phyloP scores from a whole-genome alignment of 2,888 invertebrate species.

The Microplitis manilae region DNA sequence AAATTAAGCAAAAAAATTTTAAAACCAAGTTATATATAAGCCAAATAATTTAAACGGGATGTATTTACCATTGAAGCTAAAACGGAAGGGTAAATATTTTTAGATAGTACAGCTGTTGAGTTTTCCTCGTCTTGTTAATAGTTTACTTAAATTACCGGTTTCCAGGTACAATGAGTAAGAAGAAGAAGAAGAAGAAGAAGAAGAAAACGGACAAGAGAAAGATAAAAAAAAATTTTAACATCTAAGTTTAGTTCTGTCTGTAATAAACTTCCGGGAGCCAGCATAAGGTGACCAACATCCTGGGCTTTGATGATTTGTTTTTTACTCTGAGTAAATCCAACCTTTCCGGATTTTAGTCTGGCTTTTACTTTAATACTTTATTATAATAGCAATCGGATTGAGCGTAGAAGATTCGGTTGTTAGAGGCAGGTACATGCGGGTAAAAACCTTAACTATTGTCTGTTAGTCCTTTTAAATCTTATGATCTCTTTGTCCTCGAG shows the following conservation, averaged over 20 bases:
- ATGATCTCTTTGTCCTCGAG: background rate
- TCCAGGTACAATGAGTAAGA: background rate
- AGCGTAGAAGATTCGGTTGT: background rate
- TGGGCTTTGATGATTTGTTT: constrained; percentile 53
- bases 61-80: background rate
- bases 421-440: background rate
- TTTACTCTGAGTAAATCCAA: constrained; percentile 54
- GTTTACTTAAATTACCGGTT: background rate
- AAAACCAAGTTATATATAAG: no score
- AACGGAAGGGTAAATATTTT: constrained; percentile 53
- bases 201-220: constrained; percentile 2
- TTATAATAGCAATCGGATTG: background rate
- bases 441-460: constrained; percentile 8
- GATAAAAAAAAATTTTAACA: background rate
- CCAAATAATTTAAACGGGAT: background rate
- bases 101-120: constrained; percentile 36
- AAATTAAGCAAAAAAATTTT: no score
- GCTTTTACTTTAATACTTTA: background rate
- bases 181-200: constrained; percentile 1
- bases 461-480: background rate
- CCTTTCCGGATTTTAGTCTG: constrained; percentile 57
- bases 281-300: constrained; percentile 56
- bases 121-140: background rate
- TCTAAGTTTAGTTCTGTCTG: background rate
- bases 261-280: constrained; percentile 55